phyloP scores from a whole-genome alignment of 2,888 invertebrate genomes.

The Prionchulus punctatus region DNA sequence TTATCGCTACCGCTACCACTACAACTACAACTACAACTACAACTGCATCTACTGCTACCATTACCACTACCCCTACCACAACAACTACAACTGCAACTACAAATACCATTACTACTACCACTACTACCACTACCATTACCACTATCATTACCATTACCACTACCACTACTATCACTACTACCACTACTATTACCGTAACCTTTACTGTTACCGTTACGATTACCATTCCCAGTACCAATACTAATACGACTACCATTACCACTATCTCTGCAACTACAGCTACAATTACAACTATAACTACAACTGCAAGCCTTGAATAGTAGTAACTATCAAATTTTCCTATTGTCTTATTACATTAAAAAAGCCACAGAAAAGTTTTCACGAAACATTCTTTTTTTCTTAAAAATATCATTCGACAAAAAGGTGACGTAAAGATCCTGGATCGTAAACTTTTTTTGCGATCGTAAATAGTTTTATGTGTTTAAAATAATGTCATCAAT shows the following conservation, averaged over 20 bases:
- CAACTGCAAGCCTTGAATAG: too few species aligned
- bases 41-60: constrained; percentile 9
- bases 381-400: too few species aligned
- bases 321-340: too few species aligned
- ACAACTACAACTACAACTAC: constrained; percentile 11
- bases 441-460: too few species aligned
- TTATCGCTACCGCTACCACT: constrained; percentile 6
- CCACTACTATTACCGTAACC: constrained; percentile 10
- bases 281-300: too few species aligned
- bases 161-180: constrained; percentile 11
- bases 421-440: too few species aligned
- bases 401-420: too few species aligned
- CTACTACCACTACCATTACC: constrained; percentile 11
- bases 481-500: too few species aligned
- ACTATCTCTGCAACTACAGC: too few species aligned
- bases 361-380: too few species aligned
- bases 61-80: constrained; percentile 12
- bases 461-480: too few species aligned
- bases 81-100: constrained; percentile 11
- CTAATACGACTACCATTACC: constrained; percentile 11
- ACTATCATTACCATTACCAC: constrained; percentile 11
- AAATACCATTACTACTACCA: constrained; percentile 11
- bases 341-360: too few species aligned
- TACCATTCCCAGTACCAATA: constrained; percentile 10
- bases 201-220: constrained; percentile 8